phyloP scores from a whole-genome alignment of 92 coral and sea anemone species.

The Meandrina meandrites region DNA sequence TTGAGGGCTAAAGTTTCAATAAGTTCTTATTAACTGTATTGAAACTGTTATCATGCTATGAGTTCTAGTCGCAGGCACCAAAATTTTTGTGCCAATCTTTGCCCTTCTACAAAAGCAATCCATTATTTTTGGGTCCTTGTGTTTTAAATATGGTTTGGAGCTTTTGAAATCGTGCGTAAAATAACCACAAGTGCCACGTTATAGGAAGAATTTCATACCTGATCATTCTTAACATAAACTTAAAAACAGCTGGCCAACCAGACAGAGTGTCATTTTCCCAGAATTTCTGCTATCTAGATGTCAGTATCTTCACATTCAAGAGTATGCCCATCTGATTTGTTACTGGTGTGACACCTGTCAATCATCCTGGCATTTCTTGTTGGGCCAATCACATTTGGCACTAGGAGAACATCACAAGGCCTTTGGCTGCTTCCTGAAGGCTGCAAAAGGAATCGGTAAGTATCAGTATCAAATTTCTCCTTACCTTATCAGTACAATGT shows the following conservation, averaged over 20 bases:
- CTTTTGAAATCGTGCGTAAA: too few species aligned
- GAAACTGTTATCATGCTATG: too few species aligned
- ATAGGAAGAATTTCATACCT: too few species aligned
- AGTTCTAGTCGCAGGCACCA: too few species aligned
- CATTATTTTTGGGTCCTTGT: too few species aligned
- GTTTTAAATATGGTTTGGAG: too few species aligned
- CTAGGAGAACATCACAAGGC: constrained; percentile 92
- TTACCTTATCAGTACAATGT: background rate
- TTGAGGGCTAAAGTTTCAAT: too few species aligned
- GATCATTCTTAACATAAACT: background rate
- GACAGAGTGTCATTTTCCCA: constrained; percentile 66
- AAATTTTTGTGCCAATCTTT: too few species aligned
- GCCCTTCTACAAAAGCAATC: too few species aligned
- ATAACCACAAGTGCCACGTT: too few species aligned
- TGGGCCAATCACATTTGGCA: constrained; percentile 90
- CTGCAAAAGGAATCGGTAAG: constrained; percentile 86
- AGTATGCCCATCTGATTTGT: constrained; percentile 78
- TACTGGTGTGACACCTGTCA: constrained; percentile 78
- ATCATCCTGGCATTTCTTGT: constrained; percentile 75
- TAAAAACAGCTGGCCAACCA: constrained; percentile 80
- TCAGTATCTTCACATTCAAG: constrained; percentile 89
- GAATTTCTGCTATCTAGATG: constrained; percentile 87
- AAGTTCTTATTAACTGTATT: too few species aligned
- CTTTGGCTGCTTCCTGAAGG: constrained; percentile 82
- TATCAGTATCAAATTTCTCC: background rate